Evolutionary conservation across 1,140 invertebrate genomes (phyloP).

Genomic region (Pogonomyrmex barbatus): DNA sequence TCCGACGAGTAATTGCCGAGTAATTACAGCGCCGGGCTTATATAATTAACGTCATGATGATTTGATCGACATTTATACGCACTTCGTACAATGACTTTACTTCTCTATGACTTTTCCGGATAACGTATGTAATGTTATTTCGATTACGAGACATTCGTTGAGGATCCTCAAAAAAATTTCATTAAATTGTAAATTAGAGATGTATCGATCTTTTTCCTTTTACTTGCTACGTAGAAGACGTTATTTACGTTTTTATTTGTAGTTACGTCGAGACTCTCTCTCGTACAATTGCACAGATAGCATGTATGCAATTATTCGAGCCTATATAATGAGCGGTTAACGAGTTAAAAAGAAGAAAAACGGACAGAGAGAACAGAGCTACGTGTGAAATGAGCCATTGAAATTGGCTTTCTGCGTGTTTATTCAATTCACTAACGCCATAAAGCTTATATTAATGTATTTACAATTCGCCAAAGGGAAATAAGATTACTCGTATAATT

Average conservation of each 20-base stretch:
- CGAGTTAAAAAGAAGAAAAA: constrained; percentile 36
- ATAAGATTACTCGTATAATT: background rate
- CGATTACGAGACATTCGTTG: background rate
- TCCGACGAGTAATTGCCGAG: constrained; percentile 3
- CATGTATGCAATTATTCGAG: too few species aligned
- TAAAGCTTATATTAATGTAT: constrained; percentile 45
- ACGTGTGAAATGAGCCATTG: constrained; percentile 54
- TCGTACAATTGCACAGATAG: too few species aligned
- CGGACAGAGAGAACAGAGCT: background rate
- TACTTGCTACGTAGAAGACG: background rate
- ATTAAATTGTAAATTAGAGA: background rate
- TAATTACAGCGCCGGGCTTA: background rate
- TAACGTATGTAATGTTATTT: background rate
- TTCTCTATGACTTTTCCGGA: background rate
- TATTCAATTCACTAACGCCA: constrained; percentile 55
- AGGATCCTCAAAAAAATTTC: background rate
- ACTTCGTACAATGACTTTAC: background rate
- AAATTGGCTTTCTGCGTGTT: constrained; percentile 59
- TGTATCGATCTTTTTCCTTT: background rate
- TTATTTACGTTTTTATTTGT: background rate
- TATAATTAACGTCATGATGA: background rate
- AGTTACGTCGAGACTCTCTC: background rate
- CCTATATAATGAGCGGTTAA: constrained; percentile 61
- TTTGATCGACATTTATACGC: background rate
- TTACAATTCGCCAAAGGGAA: background rate